Conservation (phyloP, 2,888 invertebrate species). For the Emmelina monodactyla region DNA sequence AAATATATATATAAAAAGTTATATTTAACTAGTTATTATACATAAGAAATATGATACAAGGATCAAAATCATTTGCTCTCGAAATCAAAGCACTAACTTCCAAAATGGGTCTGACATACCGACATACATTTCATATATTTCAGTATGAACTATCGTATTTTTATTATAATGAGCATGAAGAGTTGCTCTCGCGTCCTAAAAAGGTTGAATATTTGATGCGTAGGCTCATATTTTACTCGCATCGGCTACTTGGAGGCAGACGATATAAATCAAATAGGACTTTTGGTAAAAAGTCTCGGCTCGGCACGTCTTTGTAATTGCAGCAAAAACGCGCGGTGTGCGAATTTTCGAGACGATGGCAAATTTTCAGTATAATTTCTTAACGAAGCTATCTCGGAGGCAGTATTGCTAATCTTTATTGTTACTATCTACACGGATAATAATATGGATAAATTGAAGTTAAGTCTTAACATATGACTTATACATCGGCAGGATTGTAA, state of each 20-base stretch:
- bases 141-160: constrained; percentile 56
- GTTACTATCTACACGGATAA: too few species aligned
- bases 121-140: constrained; percentile 29
- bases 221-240: constrained; percentile 57
- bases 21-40: too few species aligned
- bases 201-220: constrained; percentile 56
- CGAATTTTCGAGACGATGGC: constrained; percentile 55
- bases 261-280: constrained; percentile 56
- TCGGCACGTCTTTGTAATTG: constrained; percentile 57
- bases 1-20: too few species aligned
- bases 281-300: constrained; percentile 48
- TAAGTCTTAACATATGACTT: too few species aligned
- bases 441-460: too few species aligned
- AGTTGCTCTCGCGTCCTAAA: constrained; percentile 44
- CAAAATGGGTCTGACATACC: constrained; percentile 32
- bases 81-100: too few species aligned
- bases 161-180: constrained; percentile 59
- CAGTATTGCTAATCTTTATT: constrained; percentile 22
- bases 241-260: constrained; percentile 39
- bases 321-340: constrained; percentile 56
- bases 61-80: too few species aligned
- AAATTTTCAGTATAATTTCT: constrained; percentile 34
- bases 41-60: too few species aligned
- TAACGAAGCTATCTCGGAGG: constrained; percentile 29
- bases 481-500: too few species aligned